Percentiles rank a stretch among this genome's conserved stretches.
phyloP scores from a whole-genome alignment of 1,140 invertebrate genomes.

The Phymastichus coffea region DNA sequence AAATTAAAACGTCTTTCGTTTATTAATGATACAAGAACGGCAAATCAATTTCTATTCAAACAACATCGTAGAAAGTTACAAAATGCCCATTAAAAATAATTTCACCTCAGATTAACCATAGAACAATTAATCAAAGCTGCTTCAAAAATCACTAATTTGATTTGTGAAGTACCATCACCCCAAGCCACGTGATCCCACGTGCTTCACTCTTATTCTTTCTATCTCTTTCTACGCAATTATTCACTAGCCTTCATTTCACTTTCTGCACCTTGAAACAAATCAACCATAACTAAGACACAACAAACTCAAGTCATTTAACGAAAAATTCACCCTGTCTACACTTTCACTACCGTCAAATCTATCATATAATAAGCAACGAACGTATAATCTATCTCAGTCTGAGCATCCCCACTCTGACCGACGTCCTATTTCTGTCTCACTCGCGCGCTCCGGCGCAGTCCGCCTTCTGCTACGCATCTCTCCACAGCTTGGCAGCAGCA shows the following conservation, averaged over 20 bases:
- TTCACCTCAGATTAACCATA: too few species aligned
- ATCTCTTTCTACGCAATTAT: constrained; percentile 7
- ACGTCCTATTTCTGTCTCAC: background rate
- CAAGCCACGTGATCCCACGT: constrained; percentile 53
- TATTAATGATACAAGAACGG: too few species aligned
- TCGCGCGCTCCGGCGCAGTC: background rate
- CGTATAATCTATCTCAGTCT: background rate
- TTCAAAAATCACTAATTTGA: too few species aligned
- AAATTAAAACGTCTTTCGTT: too few species aligned
- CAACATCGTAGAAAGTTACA: too few species aligned
- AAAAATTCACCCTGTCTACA: constrained; percentile 8
- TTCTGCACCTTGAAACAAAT: background rate
- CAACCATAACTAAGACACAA: background rate
- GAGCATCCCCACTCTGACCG: background rate
- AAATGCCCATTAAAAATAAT: too few species aligned
- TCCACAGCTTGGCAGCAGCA: background rate
- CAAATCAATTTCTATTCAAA: too few species aligned
- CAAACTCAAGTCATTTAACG: background rate
- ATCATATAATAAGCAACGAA: background rate
- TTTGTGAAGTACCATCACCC: background rate
- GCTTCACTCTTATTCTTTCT: constrained; percentile 34
- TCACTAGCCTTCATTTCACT: background rate
- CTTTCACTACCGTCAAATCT: constrained; percentile 28
- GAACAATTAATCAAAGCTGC: too few species aligned
- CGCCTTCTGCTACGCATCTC: constrained; percentile 20